Percentiles rank a stretch among this genome's conserved stretches.
phyloP scores from a whole-genome alignment of 2,888 invertebrate genomes.

The Tetranychus piercei region DNA sequence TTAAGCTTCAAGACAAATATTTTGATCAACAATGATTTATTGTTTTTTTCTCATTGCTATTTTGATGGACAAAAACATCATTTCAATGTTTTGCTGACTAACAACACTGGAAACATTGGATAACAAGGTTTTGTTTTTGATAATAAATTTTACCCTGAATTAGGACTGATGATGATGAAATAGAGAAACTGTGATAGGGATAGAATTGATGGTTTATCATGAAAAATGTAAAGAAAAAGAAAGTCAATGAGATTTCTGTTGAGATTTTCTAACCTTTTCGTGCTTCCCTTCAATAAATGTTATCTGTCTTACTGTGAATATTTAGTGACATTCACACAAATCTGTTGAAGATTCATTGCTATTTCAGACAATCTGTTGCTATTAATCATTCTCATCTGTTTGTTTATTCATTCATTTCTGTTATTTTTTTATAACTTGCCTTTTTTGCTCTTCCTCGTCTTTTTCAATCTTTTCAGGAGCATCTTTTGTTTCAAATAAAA shows the following conservation, averaged over 20 bases:
- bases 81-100: too few relatives aligned
- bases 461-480: neutral
- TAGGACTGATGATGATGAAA: neutral
- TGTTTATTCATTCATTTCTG: neutral
- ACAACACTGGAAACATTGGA: neutral
- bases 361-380: neutral
- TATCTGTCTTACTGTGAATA: neutral
- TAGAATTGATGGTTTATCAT: neutral
- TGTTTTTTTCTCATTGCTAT: neutral
- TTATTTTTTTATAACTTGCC: neutral
- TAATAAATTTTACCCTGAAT: neutral
- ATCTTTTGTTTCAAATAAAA: conserved; percentile 1
- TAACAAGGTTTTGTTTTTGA: neutral
- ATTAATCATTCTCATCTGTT: neutral
- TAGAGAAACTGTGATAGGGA: neutral
- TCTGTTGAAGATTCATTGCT: neutral
- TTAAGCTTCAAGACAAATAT: too few relatives aligned
- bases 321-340: neutral
- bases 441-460: neutral
- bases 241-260: neutral
- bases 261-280: neutral
- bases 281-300: neutral
- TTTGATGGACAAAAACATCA: neutral
- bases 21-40: neutral
- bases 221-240: neutral